Base-by-base conservation (phyloP, 2,113 vertebrate genomes). In the Neomonachus schauinslandi region DNA sequence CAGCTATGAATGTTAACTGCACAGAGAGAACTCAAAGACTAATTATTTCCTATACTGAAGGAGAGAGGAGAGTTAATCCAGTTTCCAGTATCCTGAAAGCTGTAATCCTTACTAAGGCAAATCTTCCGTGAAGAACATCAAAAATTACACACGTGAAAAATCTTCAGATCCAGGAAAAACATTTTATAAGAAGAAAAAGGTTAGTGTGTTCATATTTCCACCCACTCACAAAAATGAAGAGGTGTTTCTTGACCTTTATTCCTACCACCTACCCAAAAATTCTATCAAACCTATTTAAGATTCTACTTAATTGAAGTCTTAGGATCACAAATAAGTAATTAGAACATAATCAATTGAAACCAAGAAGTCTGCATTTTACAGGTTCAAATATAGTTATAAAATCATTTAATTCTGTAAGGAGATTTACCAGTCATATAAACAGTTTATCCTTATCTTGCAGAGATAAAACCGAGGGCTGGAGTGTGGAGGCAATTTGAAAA, bases 11-110 rank as follows among this genome's bases (percentile, higher is more conserved):
- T 83, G 95, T 67, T 85, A 82, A 97, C 69, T 49, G 82, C 28
- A 96, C 31, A 95, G 74, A 94, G 31, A 97, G 82, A 92, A 91
- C 83, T 81, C 24, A 22, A 93, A 96, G 81, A 93, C 49, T 95
- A 98, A 97, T 97, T 97, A 95, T 89, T 94, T 97, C 84, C 57
- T 91, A 46, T 87, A 97, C 5, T 80, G 39, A 85, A 95, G 49
- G 46, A 80, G 55, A 94, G n/a, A 91, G 31, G 61, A 96, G 36
- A 80, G 57, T 71, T 91, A 93, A 98, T 95, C 79, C 51, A 94
- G 91, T 94, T 98, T 89, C 65, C 33, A 85, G 59, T 46, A 86
- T 94, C 65, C 72, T 97, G 55, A 94, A 95, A 74, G 22, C 67
- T 93, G 9, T 69, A 95, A 89, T 90, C 42, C 82, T 90, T 61